Evolutionary conservation across 2,797 vertebrate species (phyloP), one percentile per base, ranked within the genome.

Genomic region (Mormyrus hasselquistii): DNA sequence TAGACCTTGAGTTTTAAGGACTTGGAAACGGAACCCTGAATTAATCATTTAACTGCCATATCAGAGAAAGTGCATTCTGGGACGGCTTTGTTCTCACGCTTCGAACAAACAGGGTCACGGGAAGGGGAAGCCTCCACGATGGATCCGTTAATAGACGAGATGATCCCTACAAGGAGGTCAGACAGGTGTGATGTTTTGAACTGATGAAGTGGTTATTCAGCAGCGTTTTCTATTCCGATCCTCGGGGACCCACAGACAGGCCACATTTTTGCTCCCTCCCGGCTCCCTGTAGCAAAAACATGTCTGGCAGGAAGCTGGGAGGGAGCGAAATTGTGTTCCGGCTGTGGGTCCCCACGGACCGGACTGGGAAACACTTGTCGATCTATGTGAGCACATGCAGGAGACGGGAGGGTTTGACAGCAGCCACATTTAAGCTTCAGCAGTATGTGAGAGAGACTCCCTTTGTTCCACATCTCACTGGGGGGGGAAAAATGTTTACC

Each of bases 101-200:
- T 14, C n/a, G 19, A 44, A 19, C 19, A 93, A 93, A 91, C 94
- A 49, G 95, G 94, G 94, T 93, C 91, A 94, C 91, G 93, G 22
- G 65, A n/a, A 49, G 2, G 44, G 41, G 6, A 50, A 44, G 44
- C 82, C 44, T 29, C 47, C 38, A n/a, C 12, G 6, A 14, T 44
- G 34, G 12, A 7, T 44, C 38, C 44, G 73, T 16, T 44, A 41
- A 19, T 44, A 16, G 16, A 79, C 69, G 92, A 93, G 93, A 93
- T 41, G 29, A 62, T 91, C 90, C 88, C 86, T 88, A 22, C n/a
- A 38, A 53, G 19, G 34, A 14, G 10, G 22, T 14, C n/a, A 25
- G 49, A 86, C 82, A 50, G 38, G 1, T 52, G 22, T 12, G 7
- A 62, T 50, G 73, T n/a, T 44, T 38, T 14, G 65, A 14, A 73